Conservation (phyloP, 2,113 vertebrate genomes). For the Elaphurus davidianus region DNA sequence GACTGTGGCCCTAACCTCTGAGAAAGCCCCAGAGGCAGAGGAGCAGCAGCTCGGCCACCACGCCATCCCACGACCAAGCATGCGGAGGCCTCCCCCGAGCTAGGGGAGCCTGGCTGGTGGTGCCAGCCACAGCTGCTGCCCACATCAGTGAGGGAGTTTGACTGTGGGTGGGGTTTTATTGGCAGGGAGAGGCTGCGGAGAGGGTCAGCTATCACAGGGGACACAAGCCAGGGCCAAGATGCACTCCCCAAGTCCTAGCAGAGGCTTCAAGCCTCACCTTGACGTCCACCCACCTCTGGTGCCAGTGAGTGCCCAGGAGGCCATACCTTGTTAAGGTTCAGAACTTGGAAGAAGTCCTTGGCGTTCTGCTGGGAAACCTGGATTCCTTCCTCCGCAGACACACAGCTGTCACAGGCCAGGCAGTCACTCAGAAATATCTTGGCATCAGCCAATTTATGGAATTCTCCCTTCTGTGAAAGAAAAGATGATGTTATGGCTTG, state of each 20-base stretch:
- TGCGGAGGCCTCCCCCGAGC: background rate
- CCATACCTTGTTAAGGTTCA: constrained; percentile 93
- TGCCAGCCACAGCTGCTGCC: background rate
- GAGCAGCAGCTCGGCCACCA: background rate
- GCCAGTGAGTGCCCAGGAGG: rapidly evolving
- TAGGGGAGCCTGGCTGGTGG: background rate
- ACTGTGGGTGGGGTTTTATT: background rate
- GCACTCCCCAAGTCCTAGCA: rapidly evolving
- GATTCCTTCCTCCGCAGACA: constrained; percentile 89
- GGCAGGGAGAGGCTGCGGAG: no score
- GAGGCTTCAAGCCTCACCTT: background rate
- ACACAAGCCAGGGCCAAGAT: background rate
- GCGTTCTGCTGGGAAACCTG: constrained; percentile 92
- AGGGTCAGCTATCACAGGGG: background rate
- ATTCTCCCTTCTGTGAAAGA: constrained; percentile 82
- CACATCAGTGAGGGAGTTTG: background rate
- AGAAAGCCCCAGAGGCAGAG: background rate
- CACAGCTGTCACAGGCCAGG: constrained; percentile 93
- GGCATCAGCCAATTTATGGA: constrained; percentile 82
- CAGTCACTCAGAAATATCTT: constrained; percentile 93
- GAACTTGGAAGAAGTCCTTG: constrained; percentile 86
- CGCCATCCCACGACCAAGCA: background rate
- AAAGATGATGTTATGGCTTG: background rate
- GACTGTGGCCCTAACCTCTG: background rate
- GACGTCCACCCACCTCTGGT: background rate